Conservation (phyloP, 2,888 invertebrate genomes). For the Apamea crenata region DNA sequence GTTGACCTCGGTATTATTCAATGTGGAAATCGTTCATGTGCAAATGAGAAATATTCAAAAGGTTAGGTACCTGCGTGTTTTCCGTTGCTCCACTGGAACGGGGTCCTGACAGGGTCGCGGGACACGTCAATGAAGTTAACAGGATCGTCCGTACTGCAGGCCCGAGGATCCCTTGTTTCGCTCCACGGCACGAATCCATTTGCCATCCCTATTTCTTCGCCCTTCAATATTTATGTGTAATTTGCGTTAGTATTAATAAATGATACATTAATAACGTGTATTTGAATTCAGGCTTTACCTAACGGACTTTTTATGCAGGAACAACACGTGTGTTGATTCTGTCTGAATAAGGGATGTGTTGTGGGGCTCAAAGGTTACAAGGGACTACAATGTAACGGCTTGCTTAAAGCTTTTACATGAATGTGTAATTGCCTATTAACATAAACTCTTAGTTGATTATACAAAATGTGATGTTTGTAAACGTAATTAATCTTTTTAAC, state of each 20-base stretch:
- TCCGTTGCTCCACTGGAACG: constrained; percentile 94
- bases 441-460: background rate
- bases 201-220: constrained; percentile 94
- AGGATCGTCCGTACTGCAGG: constrained; percentile 90
- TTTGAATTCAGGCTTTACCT: constrained; percentile 1
- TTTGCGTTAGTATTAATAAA: constrained; percentile 38
- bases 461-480: background rate
- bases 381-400: constrained; percentile 1
- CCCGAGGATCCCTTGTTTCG: constrained; percentile 90
- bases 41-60: constrained; percentile 70
- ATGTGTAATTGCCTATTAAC: constrained; percentile 28
- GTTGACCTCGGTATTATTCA: constrained; percentile 49
- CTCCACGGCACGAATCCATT: constrained; percentile 90
- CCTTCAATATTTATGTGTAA: constrained; percentile 82
- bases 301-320: background rate
- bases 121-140: constrained; percentile 90
- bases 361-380: constrained; percentile 10
- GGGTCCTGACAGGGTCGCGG: constrained; percentile 94
- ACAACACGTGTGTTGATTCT: background rate
- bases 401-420: constrained; percentile 19
- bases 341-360: background rate
- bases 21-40: constrained; percentile 45
- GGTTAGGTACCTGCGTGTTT: constrained; percentile 89
- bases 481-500: background rate
- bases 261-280: background rate